phyloP scores from a whole-genome alignment of 2,797 vertebrate species.

The Alfaro cultratus region DNA sequence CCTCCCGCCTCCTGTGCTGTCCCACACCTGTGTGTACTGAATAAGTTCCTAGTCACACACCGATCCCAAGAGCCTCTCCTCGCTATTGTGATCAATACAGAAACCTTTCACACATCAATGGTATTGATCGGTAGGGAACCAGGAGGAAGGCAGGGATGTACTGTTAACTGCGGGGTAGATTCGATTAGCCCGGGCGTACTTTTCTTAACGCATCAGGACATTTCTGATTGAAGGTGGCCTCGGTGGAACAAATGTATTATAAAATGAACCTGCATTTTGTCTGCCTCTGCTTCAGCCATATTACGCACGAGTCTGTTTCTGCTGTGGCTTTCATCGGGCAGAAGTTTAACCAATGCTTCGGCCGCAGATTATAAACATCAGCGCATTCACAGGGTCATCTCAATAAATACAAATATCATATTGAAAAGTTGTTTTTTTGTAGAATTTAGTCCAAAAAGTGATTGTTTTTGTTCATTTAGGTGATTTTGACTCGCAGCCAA shows the following conservation, averaged over 20 bases:
- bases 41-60: constrained; percentile 69
- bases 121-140: constrained; percentile 69
- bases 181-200: constrained; percentile 76
- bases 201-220: constrained; percentile 77
- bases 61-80: constrained; percentile 71
- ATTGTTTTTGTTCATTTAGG: background rate
- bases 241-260: constrained; percentile 44
- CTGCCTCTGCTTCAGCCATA: constrained; percentile 23
- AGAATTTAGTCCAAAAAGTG: background rate
- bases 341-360: constrained; percentile 34
- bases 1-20: constrained; percentile 63
- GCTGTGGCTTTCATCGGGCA: constrained; percentile 29
- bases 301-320: constrained; percentile 18
- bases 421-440: background rate
- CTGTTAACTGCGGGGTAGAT: constrained; percentile 75
- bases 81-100: constrained; percentile 75
- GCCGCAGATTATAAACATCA: constrained; percentile 60
- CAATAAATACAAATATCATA: background rate
- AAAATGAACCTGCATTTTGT: constrained; percentile 35
- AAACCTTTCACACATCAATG: constrained; percentile 82
- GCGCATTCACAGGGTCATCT: constrained; percentile 44
- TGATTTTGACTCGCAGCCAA: background rate
- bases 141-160: constrained; percentile 66
- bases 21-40: constrained; percentile 77
- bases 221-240: constrained; percentile 73